A percentile compares a stretch with the other conserved stretches of the same genome.
phyloP scores from a whole-genome alignment of 2,113 vertebrate species.

The Baryphthengus martii region DNA sequence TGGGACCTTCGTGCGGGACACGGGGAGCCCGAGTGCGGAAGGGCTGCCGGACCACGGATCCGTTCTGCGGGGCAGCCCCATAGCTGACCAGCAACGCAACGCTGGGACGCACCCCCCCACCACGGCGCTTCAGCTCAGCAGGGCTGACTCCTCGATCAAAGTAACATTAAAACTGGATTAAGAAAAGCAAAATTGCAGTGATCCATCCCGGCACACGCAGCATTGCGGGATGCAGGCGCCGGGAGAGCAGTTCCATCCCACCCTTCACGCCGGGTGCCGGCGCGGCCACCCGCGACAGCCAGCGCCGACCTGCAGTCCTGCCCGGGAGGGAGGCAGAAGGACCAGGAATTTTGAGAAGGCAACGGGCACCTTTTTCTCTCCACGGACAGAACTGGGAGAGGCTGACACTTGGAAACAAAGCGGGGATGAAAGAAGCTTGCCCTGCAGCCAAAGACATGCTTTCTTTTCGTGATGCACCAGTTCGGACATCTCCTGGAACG shows the following conservation, averaged over 20 bases:
- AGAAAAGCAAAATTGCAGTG: not conserved
- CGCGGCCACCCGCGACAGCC: not conserved
- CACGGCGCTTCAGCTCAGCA: not conserved
- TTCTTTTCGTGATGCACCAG: not conserved
- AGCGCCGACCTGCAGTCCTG: not conserved
- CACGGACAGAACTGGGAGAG: not conserved
- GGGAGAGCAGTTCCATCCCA: not conserved
- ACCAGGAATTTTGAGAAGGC: not conserved
- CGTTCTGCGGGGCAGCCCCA: not conserved
- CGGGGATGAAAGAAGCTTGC: not conserved
- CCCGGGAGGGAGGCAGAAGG: not conserved
- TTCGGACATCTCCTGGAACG: not conserved
- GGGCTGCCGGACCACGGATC: not conserved
- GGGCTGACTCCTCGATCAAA: not conserved
- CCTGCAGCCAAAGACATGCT: not conserved
- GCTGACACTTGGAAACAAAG: not conserved
- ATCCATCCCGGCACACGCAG: not conserved
- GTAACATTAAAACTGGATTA: not conserved
- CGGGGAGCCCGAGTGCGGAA: not conserved
- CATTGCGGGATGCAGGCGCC: not conserved
- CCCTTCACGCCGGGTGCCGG: not conserved
- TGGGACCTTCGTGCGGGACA: not conserved
- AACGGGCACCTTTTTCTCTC: not conserved
- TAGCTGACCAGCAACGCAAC: not conserved
- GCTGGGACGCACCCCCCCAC: not conserved